Evolutionary conservation across 1,140 invertebrate species (phyloP), one percentile per base, ranked within the genome.

Genomic region (Muscidifurax raptorellus): DNA sequence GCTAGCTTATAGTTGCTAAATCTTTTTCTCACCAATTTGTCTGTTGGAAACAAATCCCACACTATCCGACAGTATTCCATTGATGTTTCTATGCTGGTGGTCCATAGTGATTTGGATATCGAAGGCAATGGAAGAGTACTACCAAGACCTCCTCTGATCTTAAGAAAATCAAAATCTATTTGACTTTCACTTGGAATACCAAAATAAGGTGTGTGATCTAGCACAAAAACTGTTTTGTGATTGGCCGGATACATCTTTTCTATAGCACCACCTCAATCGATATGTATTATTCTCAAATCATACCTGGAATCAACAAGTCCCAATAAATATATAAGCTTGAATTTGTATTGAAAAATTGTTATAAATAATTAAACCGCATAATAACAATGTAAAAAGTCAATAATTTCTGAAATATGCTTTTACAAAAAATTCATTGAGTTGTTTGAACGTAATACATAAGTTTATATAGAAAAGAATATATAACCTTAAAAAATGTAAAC

Each of bases 51-150:
- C 32, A 99, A 94, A 93, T 99, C 98, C 97, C 98, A 99, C 10
- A 99, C 97, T 87, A 99, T 98, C 30, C 98, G 94, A 89, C 98
- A 98, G 90, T 99, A 99, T 93, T 99, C 98, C 76, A 99, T 95
- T 4, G 98, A 96, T 6, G 97, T 96, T 94, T 99, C 98, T 1
- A 99, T 97, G 88, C 96, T 96, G 89, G 96, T 98, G 1, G 98
- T 99, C 98, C 98, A 99, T 72, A 99, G 89, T 12, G 97, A 97
- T 93, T 99, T 99, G 67, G 94, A 95, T 83, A 98, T 96, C 0
- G 97, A 96, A 9, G 96, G 94, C 18, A 97, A 92, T 22, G 96
- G 96, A 90, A 97, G 97, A 88, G 95, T 94, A 91, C 94, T 95
- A 83, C 95, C 93, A 85, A 95, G 93, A 36, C 93, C 7, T 40